Evolutionary conservation across 30 jellyfish, hydroid and myxozoan species (phyloP).

Genomic region (Hydra vulgaris): DNA sequence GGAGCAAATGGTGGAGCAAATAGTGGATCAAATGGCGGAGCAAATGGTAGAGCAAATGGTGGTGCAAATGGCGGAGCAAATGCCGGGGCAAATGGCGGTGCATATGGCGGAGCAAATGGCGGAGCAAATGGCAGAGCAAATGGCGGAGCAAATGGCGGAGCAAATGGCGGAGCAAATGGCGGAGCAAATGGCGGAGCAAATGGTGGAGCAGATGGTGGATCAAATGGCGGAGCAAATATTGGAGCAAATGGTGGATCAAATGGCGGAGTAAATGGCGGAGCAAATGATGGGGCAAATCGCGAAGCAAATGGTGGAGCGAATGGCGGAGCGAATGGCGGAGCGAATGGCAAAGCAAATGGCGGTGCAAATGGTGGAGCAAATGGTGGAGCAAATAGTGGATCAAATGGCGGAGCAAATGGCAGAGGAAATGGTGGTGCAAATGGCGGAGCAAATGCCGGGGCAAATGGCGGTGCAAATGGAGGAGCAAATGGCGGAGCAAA

Average conservation of each 20-base stretch:
- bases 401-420: constrained; percentile 1
- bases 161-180: neutral
- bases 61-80: neutral
- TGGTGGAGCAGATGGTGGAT: neutral
- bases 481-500: neutral
- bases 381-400: neutral
- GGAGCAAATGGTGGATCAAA: neutral
- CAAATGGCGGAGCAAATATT: neutral
- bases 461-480: constrained; percentile 1
- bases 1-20: neutral
- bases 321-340: constrained; percentile 5
- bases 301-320: neutral
- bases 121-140: neutral
- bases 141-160: constrained; percentile 10
- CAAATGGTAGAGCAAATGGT: neutral
- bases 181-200: neutral
- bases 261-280: neutral
- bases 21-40: neutral
- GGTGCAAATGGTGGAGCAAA: neutral
- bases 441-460: neutral
- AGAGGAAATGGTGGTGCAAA: constrained; percentile 1
- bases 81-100: neutral
- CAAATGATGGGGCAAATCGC: neutral
- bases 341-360: neutral
- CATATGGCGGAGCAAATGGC: constrained; percentile 10